Evolutionary conservation across 2,113 vertebrate genomes (phyloP).

Genomic region (Cryptomyrus ogoouensis): DNA sequence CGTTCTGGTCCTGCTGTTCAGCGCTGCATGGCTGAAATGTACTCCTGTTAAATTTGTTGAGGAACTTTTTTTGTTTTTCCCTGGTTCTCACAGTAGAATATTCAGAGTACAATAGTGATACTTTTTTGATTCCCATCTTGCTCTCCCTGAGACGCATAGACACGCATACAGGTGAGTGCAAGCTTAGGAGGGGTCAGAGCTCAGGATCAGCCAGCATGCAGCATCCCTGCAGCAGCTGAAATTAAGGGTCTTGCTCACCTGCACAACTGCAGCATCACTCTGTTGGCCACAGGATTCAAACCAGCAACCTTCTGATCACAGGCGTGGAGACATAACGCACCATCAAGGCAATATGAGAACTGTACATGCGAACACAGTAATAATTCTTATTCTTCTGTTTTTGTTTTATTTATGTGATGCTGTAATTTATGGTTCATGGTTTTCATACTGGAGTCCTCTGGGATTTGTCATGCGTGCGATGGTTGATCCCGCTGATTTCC

Average conservation of each 20-base stretch:
- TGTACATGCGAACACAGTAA: background rate
- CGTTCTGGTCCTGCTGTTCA: background rate
- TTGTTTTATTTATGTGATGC: background rate
- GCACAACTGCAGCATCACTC: background rate
- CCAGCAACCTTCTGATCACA: background rate
- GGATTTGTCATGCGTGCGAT: background rate
- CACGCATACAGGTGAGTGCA: background rate
- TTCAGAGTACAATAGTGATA: background rate
- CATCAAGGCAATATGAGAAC: background rate
- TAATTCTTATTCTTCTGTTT: background rate
- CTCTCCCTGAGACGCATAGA: background rate
- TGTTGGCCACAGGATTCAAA: background rate
- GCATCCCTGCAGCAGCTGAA: background rate
- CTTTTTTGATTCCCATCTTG: background rate
- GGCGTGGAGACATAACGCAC: background rate
- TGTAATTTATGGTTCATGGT: background rate
- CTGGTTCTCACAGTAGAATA: background rate
- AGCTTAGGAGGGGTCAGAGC: background rate
- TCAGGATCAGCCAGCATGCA: background rate
- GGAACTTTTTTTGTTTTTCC: background rate
- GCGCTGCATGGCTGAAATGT: background rate
- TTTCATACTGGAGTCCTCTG: background rate
- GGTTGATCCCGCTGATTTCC: background rate
- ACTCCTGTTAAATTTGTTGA: background rate
- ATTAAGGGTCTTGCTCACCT: background rate